Evolutionary conservation across 2,888 invertebrate species (phyloP), one percentile per base, ranked within the genome.

Genomic region (Lasioglossum villosulum): DNA sequence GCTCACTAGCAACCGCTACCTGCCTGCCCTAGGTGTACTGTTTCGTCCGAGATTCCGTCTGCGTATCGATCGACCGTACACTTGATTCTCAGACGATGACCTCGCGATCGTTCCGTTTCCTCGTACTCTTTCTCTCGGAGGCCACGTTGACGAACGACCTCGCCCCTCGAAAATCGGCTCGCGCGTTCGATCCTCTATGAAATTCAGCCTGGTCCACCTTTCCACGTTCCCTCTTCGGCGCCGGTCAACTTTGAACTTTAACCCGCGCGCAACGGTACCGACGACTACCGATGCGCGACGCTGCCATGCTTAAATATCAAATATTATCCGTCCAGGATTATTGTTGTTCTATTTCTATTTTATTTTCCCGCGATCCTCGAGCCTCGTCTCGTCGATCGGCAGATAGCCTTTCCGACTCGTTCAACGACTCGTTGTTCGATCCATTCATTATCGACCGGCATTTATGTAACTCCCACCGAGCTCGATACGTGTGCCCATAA

Each of bases 21-120:
- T 74, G 59, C 68, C 75, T 70, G 63, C 63, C 63, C 19, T 63
- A 63, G 63, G 30, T 16, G 14, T 63, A 63, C 63, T 4, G 16
- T 30, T 63, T 63, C 63, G 16, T 63, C 16, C 77, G 73, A 84
- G 76, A 85, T 83, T 85, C 77, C n/a, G 52, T 74, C 78, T 19
- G 56, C 39, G 48, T 80, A 86, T 86, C 85, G 84, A 84, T 80
- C 71, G 72, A 12, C 16, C 77, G 75, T 80, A 84, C 78, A 59
- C 86, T 84, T 72, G 84, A 86, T 86, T 84, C 80, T n/a, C 84
- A 80, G 80, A 71, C 84, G 85, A 84, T 80, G 86, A 86, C 86
- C 86, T 86, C 80, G 72, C 71, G 80, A 75, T 84, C 75, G 27
- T 66, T 56, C 30, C 56, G 70, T 59, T 80, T 70, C 30, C 71